Base-by-base conservation (phyloP, 2,113 vertebrate species). In the Platysternon megacephalum region DNA sequence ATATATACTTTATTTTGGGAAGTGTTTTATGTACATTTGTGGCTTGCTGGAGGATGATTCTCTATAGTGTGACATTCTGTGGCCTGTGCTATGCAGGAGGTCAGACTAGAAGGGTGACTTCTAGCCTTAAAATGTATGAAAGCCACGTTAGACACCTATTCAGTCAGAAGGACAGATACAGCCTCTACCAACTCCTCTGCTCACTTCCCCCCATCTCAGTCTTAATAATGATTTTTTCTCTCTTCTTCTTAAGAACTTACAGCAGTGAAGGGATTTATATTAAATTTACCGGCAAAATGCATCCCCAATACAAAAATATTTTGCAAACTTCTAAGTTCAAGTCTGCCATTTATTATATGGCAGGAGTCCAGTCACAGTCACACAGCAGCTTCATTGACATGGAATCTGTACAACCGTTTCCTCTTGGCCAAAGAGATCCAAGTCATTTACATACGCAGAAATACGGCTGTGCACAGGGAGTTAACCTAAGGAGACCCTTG, bases 311-410 rank as follows among this genome's bases (percentile, higher is more conserved):
- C 85, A 93, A 90, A 52, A 72, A 48, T 16, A 24, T 12, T 79
- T 94, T 84, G 52, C 76, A 91, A 51, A n/a, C 51, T 49, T 79
- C 68, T 84, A 80, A 68, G 11, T 91, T 95, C 94, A 86, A 94
- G 19, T 14, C 56, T 87, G 22, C 79, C 48, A 84, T 28, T 88
- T 94, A 90, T 29, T 21, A 72, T 17, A 6, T 79, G 88, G 84
- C 84, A 91, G 14, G 65, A 95, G 35, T 85, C 72, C 86, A 93
- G 93, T 86, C 83, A 91, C 88, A 88, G 84, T 87, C 28, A 79
- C 19, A 87, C 74, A 93, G 88, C 84, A 89, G 44, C 55, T 84
- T 91, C 13, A 76, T 94, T 92, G 88, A 26, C 11, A 39, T 84
- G 84, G 61, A 85, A 32, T 87, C 86, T 39, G 61, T 35, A 52